These are phyloP conservation scores for Ameiurus melas DNA, from an alignment of 2,113 vertebrate genomes.

Conservation along the genomic window DNA sequence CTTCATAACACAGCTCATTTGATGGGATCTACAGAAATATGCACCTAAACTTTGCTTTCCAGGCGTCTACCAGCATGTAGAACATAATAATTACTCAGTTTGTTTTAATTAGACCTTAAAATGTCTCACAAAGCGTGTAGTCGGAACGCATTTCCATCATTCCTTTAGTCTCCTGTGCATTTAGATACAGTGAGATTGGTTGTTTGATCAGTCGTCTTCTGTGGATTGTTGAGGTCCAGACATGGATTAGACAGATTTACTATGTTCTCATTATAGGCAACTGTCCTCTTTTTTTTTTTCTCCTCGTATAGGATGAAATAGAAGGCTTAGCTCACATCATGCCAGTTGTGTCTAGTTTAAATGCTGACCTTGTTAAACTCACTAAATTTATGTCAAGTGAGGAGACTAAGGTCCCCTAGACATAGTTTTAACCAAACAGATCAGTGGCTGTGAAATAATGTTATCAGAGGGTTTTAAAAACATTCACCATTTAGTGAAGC, in stretches of 20 bases:
- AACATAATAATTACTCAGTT: background rate
- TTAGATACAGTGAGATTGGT: background rate
- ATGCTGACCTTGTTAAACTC: conserved; percentile 26
- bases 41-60: background rate
- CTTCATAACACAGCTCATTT: background rate
- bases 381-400: background rate
- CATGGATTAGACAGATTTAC: conserved; percentile 50
- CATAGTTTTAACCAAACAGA: background rate
- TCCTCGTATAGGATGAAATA: conserved; percentile 23
- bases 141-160: background rate
- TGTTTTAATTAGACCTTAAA: background rate
- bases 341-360: conserved; percentile 33
- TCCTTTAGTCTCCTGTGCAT: background rate
- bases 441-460: background rate
- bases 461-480: background rate
- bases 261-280: conserved; percentile 6
- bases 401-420: background rate
- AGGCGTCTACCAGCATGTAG: background rate
- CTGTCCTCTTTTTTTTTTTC: conserved; percentile 32
- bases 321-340: conserved; percentile 34
- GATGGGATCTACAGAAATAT: background rate
- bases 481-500: background rate
- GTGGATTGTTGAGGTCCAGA: conserved; percentile 37
- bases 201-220: conserved; percentile 49
- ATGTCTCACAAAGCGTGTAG: background rate